Evolutionary conservation across 2,113 vertebrate species (phyloP).

Genomic region (Gallinago paraguaiae): DNA sequence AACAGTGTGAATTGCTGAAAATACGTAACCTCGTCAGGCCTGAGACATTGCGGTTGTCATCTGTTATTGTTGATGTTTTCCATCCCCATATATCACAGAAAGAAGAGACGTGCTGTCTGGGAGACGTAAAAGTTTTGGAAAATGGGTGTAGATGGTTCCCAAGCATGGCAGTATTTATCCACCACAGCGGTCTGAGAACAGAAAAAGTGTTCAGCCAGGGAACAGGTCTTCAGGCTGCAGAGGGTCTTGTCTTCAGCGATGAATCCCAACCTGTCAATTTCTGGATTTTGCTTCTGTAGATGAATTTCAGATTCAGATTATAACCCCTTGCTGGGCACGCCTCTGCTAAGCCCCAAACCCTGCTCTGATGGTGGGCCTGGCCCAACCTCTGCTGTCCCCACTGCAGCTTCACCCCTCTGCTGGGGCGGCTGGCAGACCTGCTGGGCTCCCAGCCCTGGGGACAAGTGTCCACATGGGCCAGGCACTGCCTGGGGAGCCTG

Average conservation of each 20-base stretch:
- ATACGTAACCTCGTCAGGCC: neutral
- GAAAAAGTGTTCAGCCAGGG: neutral
- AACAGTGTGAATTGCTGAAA: neutral
- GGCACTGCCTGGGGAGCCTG: neutral
- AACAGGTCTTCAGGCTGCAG: neutral
- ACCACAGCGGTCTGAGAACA: neutral
- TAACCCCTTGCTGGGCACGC: neutral
- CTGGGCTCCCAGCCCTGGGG: neutral
- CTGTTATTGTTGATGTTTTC: slow-evolving; percentile 25
- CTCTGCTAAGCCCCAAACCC: neutral
- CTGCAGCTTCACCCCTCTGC: neutral
- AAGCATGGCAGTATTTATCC: neutral
- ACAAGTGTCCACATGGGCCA: neutral
- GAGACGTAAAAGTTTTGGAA: neutral
- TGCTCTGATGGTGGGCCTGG: neutral
- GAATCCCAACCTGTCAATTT: neutral
- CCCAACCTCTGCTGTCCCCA: accelerated
- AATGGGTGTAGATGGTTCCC: neutral
- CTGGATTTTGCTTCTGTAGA: neutral
- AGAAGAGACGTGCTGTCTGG: neutral
- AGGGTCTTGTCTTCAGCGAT: neutral
- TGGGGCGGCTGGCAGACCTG: neutral
- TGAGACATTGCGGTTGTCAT: neutral
- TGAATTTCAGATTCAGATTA: neutral
- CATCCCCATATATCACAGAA: neutral